Percentiles rank a stretch among this genome's conserved stretches.
These are phyloP conservation scores for Diarsia brunnea DNA, from an alignment of 2,888 invertebrate species.

Conservation along the genomic window DNA sequence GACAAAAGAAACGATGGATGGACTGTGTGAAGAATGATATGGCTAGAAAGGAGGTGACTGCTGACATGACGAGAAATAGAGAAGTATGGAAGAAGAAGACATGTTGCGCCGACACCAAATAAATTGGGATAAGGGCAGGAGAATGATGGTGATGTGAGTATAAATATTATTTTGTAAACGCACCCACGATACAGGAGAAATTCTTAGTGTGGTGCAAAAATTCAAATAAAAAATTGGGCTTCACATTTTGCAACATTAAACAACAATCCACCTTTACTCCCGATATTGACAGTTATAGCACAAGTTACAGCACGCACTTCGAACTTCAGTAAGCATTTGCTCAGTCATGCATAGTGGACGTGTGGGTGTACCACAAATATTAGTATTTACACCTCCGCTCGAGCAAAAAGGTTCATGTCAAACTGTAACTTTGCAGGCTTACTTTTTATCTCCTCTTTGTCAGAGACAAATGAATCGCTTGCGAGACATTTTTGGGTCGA, in stretches of 20 bases:
- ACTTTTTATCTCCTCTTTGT: slow-evolving; percentile 28
- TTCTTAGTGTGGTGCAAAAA: no score
- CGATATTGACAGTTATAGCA: slow-evolving; percentile 1
- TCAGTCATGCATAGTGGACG: slow-evolving; percentile 30
- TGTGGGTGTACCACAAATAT: slow-evolving; percentile 47
- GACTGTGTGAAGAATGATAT: no score
- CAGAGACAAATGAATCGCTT: slow-evolving; percentile 43
- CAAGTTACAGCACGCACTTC: slow-evolving; percentile 17
- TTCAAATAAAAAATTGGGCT: background rate
- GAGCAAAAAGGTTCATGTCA: slow-evolving; percentile 21
- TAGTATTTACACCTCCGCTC: slow-evolving; percentile 31
- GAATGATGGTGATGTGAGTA: no score
- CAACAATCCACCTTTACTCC: background rate
- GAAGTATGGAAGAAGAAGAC: no score
- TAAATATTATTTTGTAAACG: no score
- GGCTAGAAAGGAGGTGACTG: no score
- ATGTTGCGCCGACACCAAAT: no score
- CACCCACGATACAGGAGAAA: no score
- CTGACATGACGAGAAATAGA: no score
- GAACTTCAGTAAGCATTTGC: slow-evolving; percentile 36
- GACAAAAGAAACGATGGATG: no score
- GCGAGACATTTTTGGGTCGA: slow-evolving; percentile 34
- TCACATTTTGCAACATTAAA: background rate
- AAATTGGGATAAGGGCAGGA: no score
- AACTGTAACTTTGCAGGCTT: slow-evolving; percentile 39